Conservation (phyloP, 1,140 invertebrate genomes). For the Drosophila melanica region DNA sequence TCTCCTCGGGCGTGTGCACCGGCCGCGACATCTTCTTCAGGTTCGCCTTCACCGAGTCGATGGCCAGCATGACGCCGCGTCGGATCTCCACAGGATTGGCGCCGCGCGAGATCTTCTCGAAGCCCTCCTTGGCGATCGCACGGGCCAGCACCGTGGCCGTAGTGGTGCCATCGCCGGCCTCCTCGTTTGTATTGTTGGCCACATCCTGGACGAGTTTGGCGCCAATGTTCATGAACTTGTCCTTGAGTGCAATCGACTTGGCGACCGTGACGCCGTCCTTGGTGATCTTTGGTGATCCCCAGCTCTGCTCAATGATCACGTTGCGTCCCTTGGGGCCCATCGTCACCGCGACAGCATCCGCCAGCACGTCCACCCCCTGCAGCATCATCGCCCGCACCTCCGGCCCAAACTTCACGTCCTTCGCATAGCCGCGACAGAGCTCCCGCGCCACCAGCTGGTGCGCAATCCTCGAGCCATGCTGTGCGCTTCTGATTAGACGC, state of each 20-base stretch:
- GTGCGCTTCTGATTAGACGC: conserved; percentile 35
- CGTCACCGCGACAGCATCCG: conserved; percentile 99
- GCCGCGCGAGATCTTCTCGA: conserved; percentile 98
- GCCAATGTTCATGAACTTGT: conserved; percentile 99
- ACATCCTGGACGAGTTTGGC: conserved; percentile 99
- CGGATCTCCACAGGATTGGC: conserved; percentile 99
- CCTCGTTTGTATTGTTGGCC: conserved; percentile 99
- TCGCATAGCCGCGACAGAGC: conserved; percentile 85
- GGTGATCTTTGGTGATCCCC: conserved; percentile 99
- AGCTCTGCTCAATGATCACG: conserved; percentile 99
- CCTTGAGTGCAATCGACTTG: conserved; percentile 98
- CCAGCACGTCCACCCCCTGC: conserved; percentile 98
- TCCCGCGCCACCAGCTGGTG: conserved; percentile 9
- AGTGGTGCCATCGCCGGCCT: conserved; percentile 99
- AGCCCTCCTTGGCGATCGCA: conserved; percentile 99
- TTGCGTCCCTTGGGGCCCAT: conserved; percentile 99
- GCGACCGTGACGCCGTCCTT: conserved; percentile 99
- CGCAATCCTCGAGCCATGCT: conserved; percentile 9
- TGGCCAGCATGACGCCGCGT: conserved; percentile 97
- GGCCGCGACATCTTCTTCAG: conserved; percentile 95
- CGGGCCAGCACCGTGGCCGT: conserved; percentile 98
- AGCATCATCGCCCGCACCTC: conserved; percentile 98
- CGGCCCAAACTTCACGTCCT: conserved; percentile 98
- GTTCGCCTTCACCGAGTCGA: conserved; percentile 95
- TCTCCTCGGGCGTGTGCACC: conserved; percentile 99